Conservation (phyloP, 2,797 vertebrate species). For the Toxotes lorentzi region DNA sequence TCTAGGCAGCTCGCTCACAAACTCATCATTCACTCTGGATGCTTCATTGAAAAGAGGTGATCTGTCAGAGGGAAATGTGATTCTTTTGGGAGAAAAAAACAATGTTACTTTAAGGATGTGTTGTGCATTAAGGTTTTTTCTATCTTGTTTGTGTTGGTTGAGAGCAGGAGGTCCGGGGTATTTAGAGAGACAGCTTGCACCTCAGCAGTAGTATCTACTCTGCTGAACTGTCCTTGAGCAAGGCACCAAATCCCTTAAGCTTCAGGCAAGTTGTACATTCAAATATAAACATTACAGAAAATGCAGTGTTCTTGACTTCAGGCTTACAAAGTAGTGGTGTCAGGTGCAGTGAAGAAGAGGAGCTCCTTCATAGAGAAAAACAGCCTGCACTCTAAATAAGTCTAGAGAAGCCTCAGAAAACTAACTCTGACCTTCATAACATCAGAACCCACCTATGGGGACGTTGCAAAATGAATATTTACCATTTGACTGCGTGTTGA, state of each 20-base stretch:
- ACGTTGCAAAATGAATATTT: not conserved
- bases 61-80: conserved; percentile 14
- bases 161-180: conserved; percentile 1
- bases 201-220: not conserved
- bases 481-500: not conserved
- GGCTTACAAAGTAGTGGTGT: not conserved
- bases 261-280: not conserved
- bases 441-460: not conserved
- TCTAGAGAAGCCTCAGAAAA: not conserved
- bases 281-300: not conserved
- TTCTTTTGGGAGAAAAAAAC: conserved; percentile 20
- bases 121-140: not conserved
- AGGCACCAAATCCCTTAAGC: not conserved
- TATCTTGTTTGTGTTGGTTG: conserved; percentile 3
- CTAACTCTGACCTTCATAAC: not conserved
- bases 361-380: not conserved
- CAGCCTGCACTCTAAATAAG: not conserved
- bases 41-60: conserved; percentile 39
- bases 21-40: conserved; percentile 42
- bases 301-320: not conserved
- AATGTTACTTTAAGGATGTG: conserved; percentile 22
- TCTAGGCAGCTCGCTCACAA: conserved; percentile 46
- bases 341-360: not conserved
- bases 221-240: conserved; percentile 22
- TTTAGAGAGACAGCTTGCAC: not conserved